phyloP scores from a whole-genome alignment of 2,113 vertebrate species.

The Odontesthes bonariensis region DNA sequence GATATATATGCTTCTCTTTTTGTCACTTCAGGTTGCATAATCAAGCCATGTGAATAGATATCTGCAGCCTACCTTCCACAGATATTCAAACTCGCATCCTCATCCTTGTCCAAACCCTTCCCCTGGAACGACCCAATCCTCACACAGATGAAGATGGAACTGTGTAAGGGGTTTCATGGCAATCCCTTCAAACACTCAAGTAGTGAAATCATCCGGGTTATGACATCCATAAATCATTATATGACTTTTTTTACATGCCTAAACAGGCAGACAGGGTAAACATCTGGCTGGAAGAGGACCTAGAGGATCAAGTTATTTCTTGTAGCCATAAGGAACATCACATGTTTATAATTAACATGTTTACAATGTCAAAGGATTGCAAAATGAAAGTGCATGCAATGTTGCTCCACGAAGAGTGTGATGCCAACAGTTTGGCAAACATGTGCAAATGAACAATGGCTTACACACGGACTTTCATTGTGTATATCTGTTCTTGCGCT shows the following conservation, averaged over 20 bases:
- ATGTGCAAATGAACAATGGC: too few relatives aligned
- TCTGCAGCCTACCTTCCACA: not conserved
- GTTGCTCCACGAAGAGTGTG: slow-evolving; percentile 3
- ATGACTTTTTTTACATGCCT: not conserved
- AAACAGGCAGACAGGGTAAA: slow-evolving; percentile 25
- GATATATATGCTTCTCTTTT: slow-evolving; percentile 12
- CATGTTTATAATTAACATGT: slow-evolving; percentile 26
- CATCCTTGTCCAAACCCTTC: not conserved
- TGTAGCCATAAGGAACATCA: slow-evolving; percentile 4
- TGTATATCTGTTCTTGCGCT: slow-evolving; percentile 31
- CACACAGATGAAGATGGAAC: slow-evolving; percentile 15
- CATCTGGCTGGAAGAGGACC: slow-evolving; percentile 20
- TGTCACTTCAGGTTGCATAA: slow-evolving; percentile 68
- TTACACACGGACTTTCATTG: slow-evolving; percentile 30
- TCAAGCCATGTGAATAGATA: slow-evolving; percentile 26
- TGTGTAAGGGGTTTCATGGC: slow-evolving; percentile 1
- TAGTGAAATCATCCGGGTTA: slow-evolving; percentile 18
- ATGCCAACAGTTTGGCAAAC: not conserved
- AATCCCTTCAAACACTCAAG: not conserved
- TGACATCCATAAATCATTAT: not conserved
- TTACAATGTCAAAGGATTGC: slow-evolving; percentile 19
- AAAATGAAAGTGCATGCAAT: slow-evolving; percentile 28
- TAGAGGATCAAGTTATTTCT: slow-evolving; percentile 44
- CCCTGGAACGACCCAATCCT: slow-evolving; percentile 17
- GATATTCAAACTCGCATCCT: slow-evolving; percentile 5